Evolutionary conservation across 2,888 invertebrate species (phyloP).

Genomic region (Xestia ashworthii): DNA sequence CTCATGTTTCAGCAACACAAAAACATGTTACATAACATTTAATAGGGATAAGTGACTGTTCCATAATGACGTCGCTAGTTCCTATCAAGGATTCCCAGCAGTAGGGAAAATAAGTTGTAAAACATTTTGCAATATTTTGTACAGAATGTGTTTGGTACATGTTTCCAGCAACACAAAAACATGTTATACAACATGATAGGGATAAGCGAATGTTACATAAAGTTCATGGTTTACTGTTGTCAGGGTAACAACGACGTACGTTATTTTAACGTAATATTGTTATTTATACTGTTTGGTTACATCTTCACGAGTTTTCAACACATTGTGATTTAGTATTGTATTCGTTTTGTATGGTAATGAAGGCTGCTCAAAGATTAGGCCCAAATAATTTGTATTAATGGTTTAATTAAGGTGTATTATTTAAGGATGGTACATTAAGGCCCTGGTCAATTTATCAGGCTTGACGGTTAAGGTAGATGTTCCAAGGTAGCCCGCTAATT

Average conservation of each 20-base stretch:
- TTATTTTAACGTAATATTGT: conserved; percentile 48
- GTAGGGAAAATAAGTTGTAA: too few species aligned
- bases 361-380: conserved; percentile 76
- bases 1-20: not conserved
- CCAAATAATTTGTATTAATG: conserved; percentile 69
- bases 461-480: too few species aligned
- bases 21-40: not conserved
- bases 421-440: conserved; percentile 20
- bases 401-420: conserved; percentile 29
- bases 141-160: not conserved
- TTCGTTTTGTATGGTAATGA: conserved; percentile 32
- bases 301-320: conserved; percentile 45
- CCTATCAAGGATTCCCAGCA: too few species aligned
- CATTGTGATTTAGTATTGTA: conserved; percentile 48
- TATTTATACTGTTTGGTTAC: conserved; percentile 42
- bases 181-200: not conserved
- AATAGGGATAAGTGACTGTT: not conserved
- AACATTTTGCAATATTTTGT: not conserved
- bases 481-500: too few species aligned
- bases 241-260: conserved; percentile 46
- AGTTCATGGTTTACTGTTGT: conserved; percentile 44
- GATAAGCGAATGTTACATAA: conserved; percentile 6
- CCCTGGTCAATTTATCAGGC: too few species aligned
- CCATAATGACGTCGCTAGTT: not conserved
- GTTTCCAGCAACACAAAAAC: not conserved